Evolutionary conservation across 92 coral and sea anemone species (phyloP), one percentile per base, ranked within the genome.

Genomic region (Zoanthus gigantus): DNA sequence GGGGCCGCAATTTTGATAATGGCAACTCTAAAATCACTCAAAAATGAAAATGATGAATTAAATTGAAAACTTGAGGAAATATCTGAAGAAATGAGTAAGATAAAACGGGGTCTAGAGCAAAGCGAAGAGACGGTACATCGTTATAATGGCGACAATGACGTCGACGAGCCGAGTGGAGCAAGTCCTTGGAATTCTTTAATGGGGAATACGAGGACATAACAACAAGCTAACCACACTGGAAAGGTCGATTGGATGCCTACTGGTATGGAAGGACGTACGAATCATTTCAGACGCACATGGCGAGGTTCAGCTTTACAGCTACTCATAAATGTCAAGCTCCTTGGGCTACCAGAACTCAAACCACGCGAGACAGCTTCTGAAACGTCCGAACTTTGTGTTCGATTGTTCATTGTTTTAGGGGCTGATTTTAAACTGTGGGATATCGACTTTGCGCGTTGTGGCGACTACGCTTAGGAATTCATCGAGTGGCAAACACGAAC

Each of bases 341-440:
- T 74, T 15, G 89, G 82, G 58, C 29, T 85, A 53, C 82, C 82
- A 14, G 89, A 74, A 69, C 71, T 85, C 56, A 45, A 50, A 58
- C 81, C 88, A 47, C 80, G 46, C 66, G 88, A 84, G 77, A 84
- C 75, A 34, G 71, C 88, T 50, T 84, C 78, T 44, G 81, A 84
- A 30, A 84, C 81, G 80, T 73, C 81, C 46, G 45, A 84, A 50
- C 88, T 84, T 50, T 84, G 88, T 34, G 48, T 72, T 30, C 58
- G n/a, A 47, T 48, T 84, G 11, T 84, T 72, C 65, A 84, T 72
- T 63, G 88, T 28, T 6, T 57, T 84, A 54, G 88, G 71, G 45
- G 81, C 66, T 18, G 72, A 84, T 45, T 71, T 72, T 48, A 17
- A 84, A 68, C 67, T 78, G 2, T 84, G 57, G 45, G 81, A 84